Conservation (phyloP, 2,888 invertebrate species). For the Beris chalybata region DNA sequence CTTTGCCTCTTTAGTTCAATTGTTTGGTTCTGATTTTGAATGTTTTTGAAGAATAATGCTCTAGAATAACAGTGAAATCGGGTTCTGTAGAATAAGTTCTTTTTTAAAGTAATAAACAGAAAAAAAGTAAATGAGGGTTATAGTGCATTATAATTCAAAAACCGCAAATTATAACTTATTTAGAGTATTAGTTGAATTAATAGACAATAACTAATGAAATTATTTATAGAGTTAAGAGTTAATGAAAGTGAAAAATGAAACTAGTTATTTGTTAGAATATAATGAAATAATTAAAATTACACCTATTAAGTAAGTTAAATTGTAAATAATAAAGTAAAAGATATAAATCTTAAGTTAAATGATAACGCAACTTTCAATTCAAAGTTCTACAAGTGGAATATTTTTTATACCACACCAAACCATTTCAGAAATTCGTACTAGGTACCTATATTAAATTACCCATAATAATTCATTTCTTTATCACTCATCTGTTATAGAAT, state of each 20-base stretch:
- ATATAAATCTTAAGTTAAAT: constrained; percentile 2
- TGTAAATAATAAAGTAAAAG: constrained; percentile 25
- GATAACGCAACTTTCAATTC: neutral
- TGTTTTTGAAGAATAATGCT: constrained; percentile 15
- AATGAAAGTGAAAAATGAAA: constrained; percentile 14
- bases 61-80: neutral
- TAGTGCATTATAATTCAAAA: constrained; percentile 9
- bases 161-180: neutral
- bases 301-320: constrained; percentile 9
- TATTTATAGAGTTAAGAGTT: constrained; percentile 11
- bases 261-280: constrained; percentile 30
- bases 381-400: neutral
- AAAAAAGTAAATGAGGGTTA: neutral
- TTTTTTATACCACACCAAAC: constrained; percentile 1
- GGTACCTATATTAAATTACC: neutral
- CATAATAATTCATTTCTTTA: no score
- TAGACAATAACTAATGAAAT: constrained; percentile 37
- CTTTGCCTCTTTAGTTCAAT: no score
- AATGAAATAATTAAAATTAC: constrained; percentile 14
- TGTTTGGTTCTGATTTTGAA: neutral
- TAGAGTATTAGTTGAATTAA: constrained; percentile 33
- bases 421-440: neutral
- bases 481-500: no score
- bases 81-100: neutral
- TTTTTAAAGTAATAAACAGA: neutral